Base-by-base conservation (phyloP, 2,797 vertebrate species). In the Pseudomugil tenellus region DNA sequence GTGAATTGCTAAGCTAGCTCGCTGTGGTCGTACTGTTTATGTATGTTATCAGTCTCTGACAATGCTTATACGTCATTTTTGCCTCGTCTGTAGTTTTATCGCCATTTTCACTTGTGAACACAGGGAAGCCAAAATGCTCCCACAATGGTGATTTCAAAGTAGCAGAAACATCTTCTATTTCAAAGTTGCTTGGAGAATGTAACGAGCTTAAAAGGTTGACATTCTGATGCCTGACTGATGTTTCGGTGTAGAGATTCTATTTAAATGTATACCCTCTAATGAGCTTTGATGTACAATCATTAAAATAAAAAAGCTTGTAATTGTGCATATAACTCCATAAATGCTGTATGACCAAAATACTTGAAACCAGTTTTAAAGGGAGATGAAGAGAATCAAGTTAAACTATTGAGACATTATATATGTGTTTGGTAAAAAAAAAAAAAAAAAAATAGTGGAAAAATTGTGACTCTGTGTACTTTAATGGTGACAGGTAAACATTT, bases 221-320 rank as follows among this genome's bases (percentile, higher is more conserved):
- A 26, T 69, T 66, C 35, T 55, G 43, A 46, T 67, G 43, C 37
- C 58, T 73, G 72, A 79, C 65, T 74, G 66, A 66, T 72, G 57
- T 25, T 6, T 68, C 31, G 51, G 17, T 58, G 29, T 65, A 61
- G 58, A 55, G 12, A 72, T 62, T 28, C 25, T 59, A n/a, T 58
- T 43, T 28, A 63, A 63, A 60, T 79, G 17, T 69, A 65, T 87
- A 68, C 57, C 46, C 28, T 49, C 25, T 62, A 70, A 69, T 55
- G 51, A 62, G 34, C 54, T 71, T 4, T 70, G 29, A 69, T 74
- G 29, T 60, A 21, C 19, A 46, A 21, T 8, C 43, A 46, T 46
- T 46, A 46, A 46, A 46, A 21, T 57, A 56, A 17, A 49, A 6
- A n/a, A 35, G n/a, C 57, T 67, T 55, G 29, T 31, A 26, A 48